Evolutionary conservation across 1,140 invertebrate genomes (phyloP), one percentile per base, ranked within the genome.

Genomic region (Diabrotica undecimpunctata): DNA sequence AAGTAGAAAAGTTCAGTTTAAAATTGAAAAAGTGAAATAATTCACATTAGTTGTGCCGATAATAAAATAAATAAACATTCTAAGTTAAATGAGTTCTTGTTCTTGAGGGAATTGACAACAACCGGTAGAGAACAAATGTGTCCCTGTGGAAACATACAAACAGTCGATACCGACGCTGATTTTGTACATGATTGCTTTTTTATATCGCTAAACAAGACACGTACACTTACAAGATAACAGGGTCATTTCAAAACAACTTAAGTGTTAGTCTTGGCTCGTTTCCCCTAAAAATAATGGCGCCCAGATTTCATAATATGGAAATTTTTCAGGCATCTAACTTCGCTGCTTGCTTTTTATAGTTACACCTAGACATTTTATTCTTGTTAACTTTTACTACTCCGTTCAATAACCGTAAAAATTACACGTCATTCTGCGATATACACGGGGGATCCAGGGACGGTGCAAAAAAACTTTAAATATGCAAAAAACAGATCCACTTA

Each of bases 131-230:
- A 66, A 76, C 74, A 77, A 79, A 79, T 79, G 77, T 72, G 70
- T 79, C 77, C 77, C 77, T 71, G 72, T 70, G 77, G 77, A 73
- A 76, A 79, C 76, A 78, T 79, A 73, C 71, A 71, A 79, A 79
- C 75, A 76, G 76, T 77, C 77, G 76, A 79, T 79, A 79, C 74
- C 65, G 67, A 68, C 70, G 69, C 75, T 78, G 76, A 79, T 78
- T 79, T 79, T 77, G 75, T 78, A 79, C 75, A 78, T 78, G 77
- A 79, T 79, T 78, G 77, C 77, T 74, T 79, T 79, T 79, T 79
- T 79, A 78, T 79, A 77, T 79, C 74, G 68, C 71, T 70, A 76
- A 76, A 70, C 77, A 77, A 72, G 73, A 74, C 77, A 78, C 77
- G 77, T 78, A 78, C 75, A 73, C 58, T 72, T 72, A 70, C 70